phyloP scores from a whole-genome alignment of 2,888 invertebrate genomes.

The Achlya flavicornis region DNA sequence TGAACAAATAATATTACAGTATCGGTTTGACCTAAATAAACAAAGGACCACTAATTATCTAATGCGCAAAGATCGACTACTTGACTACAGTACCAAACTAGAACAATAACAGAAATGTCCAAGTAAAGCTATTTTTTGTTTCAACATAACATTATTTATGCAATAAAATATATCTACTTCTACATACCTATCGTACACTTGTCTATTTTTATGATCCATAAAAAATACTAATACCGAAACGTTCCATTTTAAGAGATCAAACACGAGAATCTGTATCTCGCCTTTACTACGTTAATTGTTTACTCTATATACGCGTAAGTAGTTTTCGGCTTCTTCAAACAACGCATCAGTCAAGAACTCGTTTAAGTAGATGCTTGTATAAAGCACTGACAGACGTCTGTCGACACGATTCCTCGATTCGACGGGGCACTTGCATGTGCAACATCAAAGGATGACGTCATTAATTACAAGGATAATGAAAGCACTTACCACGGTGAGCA shows the following conservation, averaged over 20 bases:
- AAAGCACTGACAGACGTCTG: conserved; percentile 40
- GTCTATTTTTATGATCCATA: conserved; percentile 10
- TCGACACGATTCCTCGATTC: conserved; percentile 44
- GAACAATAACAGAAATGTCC: neutral
- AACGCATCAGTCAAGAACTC: conserved; percentile 42
- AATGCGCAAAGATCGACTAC: neutral
- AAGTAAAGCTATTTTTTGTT: neutral
- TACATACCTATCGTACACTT: neutral
- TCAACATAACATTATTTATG: neutral
- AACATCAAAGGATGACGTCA: conserved; percentile 21
- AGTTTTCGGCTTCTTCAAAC: conserved; percentile 38
- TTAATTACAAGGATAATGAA: neutral
- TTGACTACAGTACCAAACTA: neutral
- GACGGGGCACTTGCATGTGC: conserved; percentile 30
- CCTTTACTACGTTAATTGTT: conserved; percentile 19
- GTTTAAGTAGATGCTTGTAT: conserved; percentile 39
- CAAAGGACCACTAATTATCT: conserved; percentile 15
- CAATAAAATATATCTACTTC: neutral
- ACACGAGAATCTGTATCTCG: conserved; percentile 25
- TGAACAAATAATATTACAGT: conserved; percentile 39
- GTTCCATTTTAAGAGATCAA: conserved; percentile 9
- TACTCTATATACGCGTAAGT: conserved; percentile 23
- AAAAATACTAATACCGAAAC: neutral
- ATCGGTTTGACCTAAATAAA: conserved; percentile 44
- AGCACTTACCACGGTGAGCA: conserved; percentile 88